A percentile compares a stretch with the other conserved stretches of the same genome.
Evolutionary conservation across 2,113 vertebrate species (phyloP).

Genomic region (Pituophis catenifer): DNA sequence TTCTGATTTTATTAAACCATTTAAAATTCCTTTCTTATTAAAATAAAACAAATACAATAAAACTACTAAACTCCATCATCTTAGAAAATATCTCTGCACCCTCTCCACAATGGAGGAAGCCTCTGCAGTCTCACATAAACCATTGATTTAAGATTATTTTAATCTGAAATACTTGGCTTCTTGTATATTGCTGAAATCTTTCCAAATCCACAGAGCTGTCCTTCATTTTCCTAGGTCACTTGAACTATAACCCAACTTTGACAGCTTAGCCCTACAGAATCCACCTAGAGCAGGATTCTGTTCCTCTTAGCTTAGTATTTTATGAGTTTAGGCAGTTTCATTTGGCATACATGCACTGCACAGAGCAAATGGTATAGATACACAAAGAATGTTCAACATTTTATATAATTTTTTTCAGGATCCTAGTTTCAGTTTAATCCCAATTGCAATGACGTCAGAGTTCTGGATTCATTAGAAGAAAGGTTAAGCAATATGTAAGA

Average conservation of each 20-base stretch:
- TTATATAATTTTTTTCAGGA: not conserved
- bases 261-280: not conserved
- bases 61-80: not conserved
- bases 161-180: not conserved
- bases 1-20: not conserved
- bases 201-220: not conserved
- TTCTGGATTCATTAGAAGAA: not conserved
- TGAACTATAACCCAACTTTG: not conserved
- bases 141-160: not conserved
- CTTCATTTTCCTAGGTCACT: not conserved
- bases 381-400: not conserved
- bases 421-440: not conserved
- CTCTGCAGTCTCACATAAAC: not conserved
- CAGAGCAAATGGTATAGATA: not conserved
- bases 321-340: not conserved
- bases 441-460: not conserved
- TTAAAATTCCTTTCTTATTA: not conserved
- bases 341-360: not conserved
- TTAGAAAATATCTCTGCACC: not conserved
- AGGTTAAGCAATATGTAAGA: not conserved
- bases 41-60: not conserved
- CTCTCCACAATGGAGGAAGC: not conserved
- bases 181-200: not conserved
- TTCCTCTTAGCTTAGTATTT: not conserved
- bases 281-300: not conserved